Evolutionary conservation across 2,888 invertebrate species (phyloP), one percentile per base, ranked within the genome.

Genomic region (Agrochola lota): DNA sequence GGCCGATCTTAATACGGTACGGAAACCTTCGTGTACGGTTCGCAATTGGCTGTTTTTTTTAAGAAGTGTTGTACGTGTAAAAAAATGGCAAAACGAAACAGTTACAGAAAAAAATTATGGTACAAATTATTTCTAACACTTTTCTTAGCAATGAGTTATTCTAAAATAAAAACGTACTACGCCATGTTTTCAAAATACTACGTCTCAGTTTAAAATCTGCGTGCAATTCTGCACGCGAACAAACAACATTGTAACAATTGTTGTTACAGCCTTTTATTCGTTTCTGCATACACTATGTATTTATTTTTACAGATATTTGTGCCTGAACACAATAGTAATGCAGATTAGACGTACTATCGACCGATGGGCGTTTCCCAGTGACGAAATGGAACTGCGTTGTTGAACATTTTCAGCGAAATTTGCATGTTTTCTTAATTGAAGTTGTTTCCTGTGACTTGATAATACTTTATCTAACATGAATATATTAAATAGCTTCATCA

Each of bases 221-320:
- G 30, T 35, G 35, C 26, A 71, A 71, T 77, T 73, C 52, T 72
- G 26, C 30, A 67, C 43, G 49, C 35, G 57, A 70, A 85, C 72
- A 67, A 66, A 67, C 43, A 72, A 72, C 83, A 73, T 77, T 85
- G 86, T 83, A 86, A 12, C 57, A 57, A 77, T 73, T 67, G 67
- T 85, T 66, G 49, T 46, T 68, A 17, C 20, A 43, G 67, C 60
- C 71, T 75, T 85, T 77, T 70, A 86, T 83, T 64, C 72, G 30
- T 70, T 82, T 63, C 17, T 60, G 55, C 20, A 83, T 59, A 26
- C 49, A n/a, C 3, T 23, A 23, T 4, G 35, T 59, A 60, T 35
- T 43, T 74, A 73, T 66, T 62, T 74, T 71, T 74, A 60, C 52
- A 26, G 26, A 64, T 60, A 35, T 70, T 49, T 76, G 11, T 74